Base-by-base conservation (phyloP, 2,797 vertebrate genomes). In the Spinus pinus region DNA sequence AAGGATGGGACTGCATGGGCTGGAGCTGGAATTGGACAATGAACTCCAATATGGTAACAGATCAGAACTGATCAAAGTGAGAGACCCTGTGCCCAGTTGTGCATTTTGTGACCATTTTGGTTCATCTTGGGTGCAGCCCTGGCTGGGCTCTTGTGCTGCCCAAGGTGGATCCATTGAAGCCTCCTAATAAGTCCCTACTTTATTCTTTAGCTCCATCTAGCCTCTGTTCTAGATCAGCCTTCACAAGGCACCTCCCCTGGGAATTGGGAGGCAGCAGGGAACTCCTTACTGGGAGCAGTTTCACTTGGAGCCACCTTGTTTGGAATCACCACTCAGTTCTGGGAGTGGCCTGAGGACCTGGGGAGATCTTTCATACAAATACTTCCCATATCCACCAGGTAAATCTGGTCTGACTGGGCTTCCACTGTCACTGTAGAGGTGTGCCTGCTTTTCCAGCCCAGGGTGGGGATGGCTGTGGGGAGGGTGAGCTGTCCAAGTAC, bases 41-140 rank as follows among this genome's bases (percentile, higher is more conserved):
- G 0, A 56, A 24, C 15, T 57, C 1, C n/a, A 35, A 57, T 0
- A 3, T 56, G n/a, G 2, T 9, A 27, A 49, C 25, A 8, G 25
- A 27, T 3, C n/a, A 57, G 10, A 57, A 35, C n/a, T 57, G 0
- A 11, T 3, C 1, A 6, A 17, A 57, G 23, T 6, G 10, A 8
- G 10, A 57, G 54, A 17, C 23, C 54, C 14, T 1, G 1, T 33
- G n/a, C 2, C 6, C 1, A 0, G 7, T 7, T 0, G 4, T 56
- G 1, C 7, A 35, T 56, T 56, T 35, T 24, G 54, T 6, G 54
- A 8, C 54, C 23, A 57, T 35, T 57, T 56, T 33, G 23, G 54
- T 57, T 17, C 54, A 57, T 6, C n/a, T 57, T 6, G 54, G 54
- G n/a, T 57, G 54, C 0, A 35, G 54, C n/a, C n/a, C n/a, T 57